Evolutionary conservation across 2,888 invertebrate species (phyloP).

Genomic region (Volucella zonaria): DNA sequence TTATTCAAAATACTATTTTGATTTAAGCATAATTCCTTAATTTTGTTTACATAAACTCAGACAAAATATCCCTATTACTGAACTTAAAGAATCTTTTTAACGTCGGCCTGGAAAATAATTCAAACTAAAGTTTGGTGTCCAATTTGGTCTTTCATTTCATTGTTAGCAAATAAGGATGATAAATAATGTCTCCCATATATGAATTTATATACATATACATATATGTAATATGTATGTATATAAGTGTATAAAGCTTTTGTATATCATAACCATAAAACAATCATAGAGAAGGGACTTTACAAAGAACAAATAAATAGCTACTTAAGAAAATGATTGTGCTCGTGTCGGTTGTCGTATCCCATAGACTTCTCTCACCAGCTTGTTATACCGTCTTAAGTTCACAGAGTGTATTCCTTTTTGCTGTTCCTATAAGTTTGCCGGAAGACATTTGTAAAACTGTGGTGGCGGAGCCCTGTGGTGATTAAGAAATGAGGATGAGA

Average conservation of each 20-base stretch:
- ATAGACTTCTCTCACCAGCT: constrained; percentile 54
- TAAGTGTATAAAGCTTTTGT: background rate
- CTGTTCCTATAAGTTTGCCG: constrained; percentile 68
- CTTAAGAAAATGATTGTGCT: constrained; percentile 65
- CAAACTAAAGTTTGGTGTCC: constrained; percentile 60
- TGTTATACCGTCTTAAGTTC: constrained; percentile 69
- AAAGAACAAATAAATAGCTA: constrained; percentile 69
- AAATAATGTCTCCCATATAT: constrained; percentile 52
- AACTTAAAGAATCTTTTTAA: background rate
- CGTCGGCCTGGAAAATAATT: constrained; percentile 32
- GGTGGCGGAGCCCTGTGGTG: constrained; percentile 62
- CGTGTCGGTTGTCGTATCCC: constrained; percentile 63
- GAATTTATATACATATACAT: too few species aligned
- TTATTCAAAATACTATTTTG: too few species aligned
- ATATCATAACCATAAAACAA: constrained; percentile 63
- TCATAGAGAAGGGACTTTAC: constrained; percentile 58
- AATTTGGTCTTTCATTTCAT: constrained; percentile 46
- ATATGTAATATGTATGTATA: background rate
- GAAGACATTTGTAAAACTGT: constrained; percentile 70
- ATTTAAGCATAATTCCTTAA: too few species aligned
- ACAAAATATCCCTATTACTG: too few species aligned
- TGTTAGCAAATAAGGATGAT: constrained; percentile 29
- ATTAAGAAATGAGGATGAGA: constrained; percentile 59
- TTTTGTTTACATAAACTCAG: too few species aligned
- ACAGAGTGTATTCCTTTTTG: constrained; percentile 58